Conservation (phyloP, 1,140 invertebrate genomes). For the Cotesia typhae region DNA sequence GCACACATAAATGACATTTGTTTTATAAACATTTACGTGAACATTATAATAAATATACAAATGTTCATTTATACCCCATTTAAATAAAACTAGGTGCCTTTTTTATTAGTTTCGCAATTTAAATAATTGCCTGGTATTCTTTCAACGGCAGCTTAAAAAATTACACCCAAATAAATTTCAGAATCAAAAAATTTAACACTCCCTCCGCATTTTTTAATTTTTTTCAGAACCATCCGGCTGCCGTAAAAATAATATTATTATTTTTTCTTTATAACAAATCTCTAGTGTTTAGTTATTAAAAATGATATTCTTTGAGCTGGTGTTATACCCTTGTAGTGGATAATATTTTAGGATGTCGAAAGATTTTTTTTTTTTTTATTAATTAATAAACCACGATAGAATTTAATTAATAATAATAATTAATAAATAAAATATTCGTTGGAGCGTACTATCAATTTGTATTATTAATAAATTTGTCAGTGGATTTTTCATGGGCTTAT, state of each 20-base stretch:
- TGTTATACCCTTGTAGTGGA: conserved; percentile 50
- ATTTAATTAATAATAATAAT: too few relatives aligned
- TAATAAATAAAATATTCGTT: too few relatives aligned
- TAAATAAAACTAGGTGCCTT: too few relatives aligned
- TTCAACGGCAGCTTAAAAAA: too few relatives aligned
- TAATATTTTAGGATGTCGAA: conserved; percentile 23
- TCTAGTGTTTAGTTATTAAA: conserved; percentile 41
- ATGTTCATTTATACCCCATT: not conserved
- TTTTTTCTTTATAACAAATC: conserved; percentile 34
- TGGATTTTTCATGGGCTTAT: conserved; percentile 23
- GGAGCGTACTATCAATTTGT: conserved; percentile 52
- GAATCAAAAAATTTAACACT: too few relatives aligned
- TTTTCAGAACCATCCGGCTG: too few relatives aligned
- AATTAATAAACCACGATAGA: not conserved
- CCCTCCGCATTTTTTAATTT: too few relatives aligned
- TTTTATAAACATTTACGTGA: conserved; percentile 8
- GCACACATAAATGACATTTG: conserved; percentile 5
- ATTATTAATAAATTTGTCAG: conserved; percentile 36
- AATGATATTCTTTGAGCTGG: conserved; percentile 50
- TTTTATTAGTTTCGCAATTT: too few relatives aligned
- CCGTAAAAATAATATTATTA: too few relatives aligned
- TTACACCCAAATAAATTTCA: too few relatives aligned
- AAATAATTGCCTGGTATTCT: too few relatives aligned
- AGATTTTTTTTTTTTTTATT: not conserved
- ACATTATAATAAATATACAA: conserved; percentile 12